A percentile compares a stretch with the other conserved stretches of the same genome.
These are phyloP conservation scores for Petromus typicus DNA, from an alignment of 2,113 vertebrate genomes.

Conservation along the genomic window DNA sequence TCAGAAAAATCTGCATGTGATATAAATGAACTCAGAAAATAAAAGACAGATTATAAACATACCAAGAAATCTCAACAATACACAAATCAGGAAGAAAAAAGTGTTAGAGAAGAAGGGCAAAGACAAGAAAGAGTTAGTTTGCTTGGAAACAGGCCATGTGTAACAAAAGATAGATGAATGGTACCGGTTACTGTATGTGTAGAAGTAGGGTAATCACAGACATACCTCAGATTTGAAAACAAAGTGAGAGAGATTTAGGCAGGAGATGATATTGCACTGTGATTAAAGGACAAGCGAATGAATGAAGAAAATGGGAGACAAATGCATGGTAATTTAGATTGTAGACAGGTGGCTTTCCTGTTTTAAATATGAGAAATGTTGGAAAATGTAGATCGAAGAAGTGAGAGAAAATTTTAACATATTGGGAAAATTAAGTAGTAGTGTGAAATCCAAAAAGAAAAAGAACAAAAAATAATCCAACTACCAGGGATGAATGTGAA, in stretches of 20 bases:
- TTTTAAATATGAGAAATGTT: neutral
- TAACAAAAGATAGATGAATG: neutral
- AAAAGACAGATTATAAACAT: neutral
- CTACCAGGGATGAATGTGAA: fast-evolving
- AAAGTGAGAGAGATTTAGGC: neutral
- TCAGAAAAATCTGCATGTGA: neutral
- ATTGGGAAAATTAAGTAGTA: neutral
- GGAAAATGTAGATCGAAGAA: neutral
- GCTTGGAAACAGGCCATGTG: neutral
- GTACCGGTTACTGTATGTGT: neutral
- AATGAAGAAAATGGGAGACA: neutral
- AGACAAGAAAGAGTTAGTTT: neutral
- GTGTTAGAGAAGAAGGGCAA: neutral
- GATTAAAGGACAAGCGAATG: neutral
- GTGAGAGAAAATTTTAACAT: neutral
- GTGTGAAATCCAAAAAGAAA: neutral
- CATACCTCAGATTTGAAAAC: neutral
- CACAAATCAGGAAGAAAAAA: neutral
- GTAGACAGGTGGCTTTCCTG: neutral
- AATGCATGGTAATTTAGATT: neutral
- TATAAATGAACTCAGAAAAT: neutral
- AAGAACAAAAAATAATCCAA: neutral
- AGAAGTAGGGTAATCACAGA: neutral
- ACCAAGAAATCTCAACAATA: neutral
- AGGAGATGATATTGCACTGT: neutral